phyloP scores from a whole-genome alignment of 2,113 vertebrate genomes.

The Pteronura brasiliensis region DNA sequence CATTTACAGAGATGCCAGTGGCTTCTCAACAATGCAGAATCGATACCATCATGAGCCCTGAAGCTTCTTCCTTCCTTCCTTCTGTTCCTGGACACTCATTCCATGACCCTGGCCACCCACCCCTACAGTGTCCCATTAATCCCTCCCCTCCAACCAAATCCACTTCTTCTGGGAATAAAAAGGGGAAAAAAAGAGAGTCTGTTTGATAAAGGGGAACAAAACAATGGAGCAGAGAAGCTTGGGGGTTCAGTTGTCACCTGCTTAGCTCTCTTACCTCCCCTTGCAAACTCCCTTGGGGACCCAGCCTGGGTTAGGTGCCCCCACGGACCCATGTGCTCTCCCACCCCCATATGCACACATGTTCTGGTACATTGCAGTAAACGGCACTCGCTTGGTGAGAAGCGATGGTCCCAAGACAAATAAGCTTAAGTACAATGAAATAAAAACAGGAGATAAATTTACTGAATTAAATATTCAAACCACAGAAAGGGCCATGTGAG shows the following conservation, averaged over 20 bases:
- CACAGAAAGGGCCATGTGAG: not conserved
- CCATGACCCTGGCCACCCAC: not conserved
- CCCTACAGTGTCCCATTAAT: not conserved
- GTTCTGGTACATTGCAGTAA: not conserved
- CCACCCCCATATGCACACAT: not conserved
- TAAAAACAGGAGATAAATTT: not conserved
- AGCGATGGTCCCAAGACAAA: not conserved
- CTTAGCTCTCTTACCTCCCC: not conserved
- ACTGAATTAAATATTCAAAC: not conserved
- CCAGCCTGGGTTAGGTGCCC: fast-evolving
- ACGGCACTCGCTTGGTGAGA: not conserved
- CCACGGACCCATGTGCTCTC: not conserved
- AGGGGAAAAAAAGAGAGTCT: not conserved
- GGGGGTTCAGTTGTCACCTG: too few relatives aligned
- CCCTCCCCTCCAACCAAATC: not conserved
- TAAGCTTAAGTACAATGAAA: not conserved
- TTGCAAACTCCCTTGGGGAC: not conserved
- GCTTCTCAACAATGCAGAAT: fast-evolving
- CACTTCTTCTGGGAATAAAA: not conserved
- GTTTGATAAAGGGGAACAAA: not conserved
- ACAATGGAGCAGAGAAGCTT: not conserved
- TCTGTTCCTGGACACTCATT: not conserved
- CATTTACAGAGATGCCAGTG: fast-evolving
- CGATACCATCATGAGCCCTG: not conserved
- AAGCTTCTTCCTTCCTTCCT: not conserved